Base-by-base conservation (phyloP, 2,113 vertebrate species). In the Pogona vitticeps region DNA sequence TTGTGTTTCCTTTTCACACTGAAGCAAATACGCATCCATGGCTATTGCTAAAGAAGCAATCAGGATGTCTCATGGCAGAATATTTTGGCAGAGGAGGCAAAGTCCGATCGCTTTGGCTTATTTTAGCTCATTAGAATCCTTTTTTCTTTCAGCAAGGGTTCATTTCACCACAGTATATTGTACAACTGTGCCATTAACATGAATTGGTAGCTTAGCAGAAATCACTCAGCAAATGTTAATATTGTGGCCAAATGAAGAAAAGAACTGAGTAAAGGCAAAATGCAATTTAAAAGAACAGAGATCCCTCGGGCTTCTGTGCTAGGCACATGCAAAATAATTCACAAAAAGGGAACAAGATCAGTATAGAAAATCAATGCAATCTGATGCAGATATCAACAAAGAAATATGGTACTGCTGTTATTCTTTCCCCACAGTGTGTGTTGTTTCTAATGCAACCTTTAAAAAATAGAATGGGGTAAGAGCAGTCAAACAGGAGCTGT, bases 391-490 rank as follows among this genome's bases (percentile, higher is more conserved):
- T 26, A 58, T 85, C 65, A 75, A 65, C 21, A 28, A 18, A 63
- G 58, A 61, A 63, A 52, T 73, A 21, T 46, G 73, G 46, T 21
- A 81, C 31, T 65, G 70, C 58, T 38, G 23, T 67, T 31, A 80
- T 26, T 58, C 28, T 73, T 58, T 58, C 42, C 46, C 33, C 70
- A 52, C 75, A 68, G 52, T 67, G 23, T 38, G n/a, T n/a, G 6
- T n/a, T 28, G 31, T 42, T 28, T 72, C 42, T 36, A 75, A 84
- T 59, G 38, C 70, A 86, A 10, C 56, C 58, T 73, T 86, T 77
- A 75, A 83, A 73, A 86, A 81, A 65, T 65, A 72, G 79, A 67
- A 42, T 71, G 59, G 61, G 72, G 59, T 73, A 81, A 52, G 58
- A 86, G 40, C 78, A 75, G 59, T 70, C 85, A 86, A 59, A 20